Evolutionary conservation across 1,140 invertebrate genomes (phyloP), one percentile per base, ranked within the genome.

Genomic region (Onthophagus taurus): DNA sequence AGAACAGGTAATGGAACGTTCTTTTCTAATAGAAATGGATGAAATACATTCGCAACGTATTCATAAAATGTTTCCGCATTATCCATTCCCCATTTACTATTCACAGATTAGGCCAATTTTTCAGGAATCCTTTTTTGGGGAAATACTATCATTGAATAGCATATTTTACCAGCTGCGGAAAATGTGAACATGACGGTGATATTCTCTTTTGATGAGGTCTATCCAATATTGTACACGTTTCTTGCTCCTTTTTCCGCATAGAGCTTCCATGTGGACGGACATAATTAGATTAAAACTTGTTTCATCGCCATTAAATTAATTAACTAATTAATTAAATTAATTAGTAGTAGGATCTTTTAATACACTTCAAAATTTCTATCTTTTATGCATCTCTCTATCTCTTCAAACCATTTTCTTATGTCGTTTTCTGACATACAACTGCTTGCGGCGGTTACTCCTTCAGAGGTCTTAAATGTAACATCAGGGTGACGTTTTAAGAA

Each of bases 301-400:
- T 41, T 51, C 53, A 43, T 55, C 51, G 12, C 45, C 31, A 36
- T 51, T 53, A 19, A n/a, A n/a, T n/a, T n/a, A n/a, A n/a, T n/a
- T n/a, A n/a, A n/a, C n/a, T n/a, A n/a, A n/a, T n/a, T n/a, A n/a
- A n/a, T n/a, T n/a, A n/a, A n/a, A n/a, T n/a, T 41, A 48, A 26
- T 7, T 26, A 7, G 7, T 26, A 7, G 24, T 7, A 7, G 24
- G 24, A n/a, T 26, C 24, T 26, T 26, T 26, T 26, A 26, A 7
- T 7, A n/a, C 24, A n/a, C 24, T 7, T 26, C n/a, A 7, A 26
- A n/a, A 26, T 26, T 26, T 26, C 7, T 26, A 7, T 26, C 24
- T n/a, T 7, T 26, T 7, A 26, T 26, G n/a, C n/a, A 26, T 7
- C n/a, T 26, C n/a, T 26, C 24, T n/a, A 26, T n/a, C 7, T 26